These are phyloP conservation scores for Heliconius erato DNA, from an alignment of 2,888 invertebrate genomes.

Conservation along the genomic window DNA sequence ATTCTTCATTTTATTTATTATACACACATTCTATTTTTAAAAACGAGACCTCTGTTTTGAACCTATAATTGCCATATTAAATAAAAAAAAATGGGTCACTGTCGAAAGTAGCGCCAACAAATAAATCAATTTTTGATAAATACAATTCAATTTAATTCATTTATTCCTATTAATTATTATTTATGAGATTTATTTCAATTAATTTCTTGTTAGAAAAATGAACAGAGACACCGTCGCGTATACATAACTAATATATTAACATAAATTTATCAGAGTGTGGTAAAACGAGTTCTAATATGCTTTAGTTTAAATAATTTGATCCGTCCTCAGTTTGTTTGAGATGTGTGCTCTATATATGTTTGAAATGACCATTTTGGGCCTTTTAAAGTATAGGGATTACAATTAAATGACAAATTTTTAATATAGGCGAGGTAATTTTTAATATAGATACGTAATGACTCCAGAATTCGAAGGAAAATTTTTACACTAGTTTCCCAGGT, in stretches of 20 bases:
- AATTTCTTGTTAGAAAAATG: neutral
- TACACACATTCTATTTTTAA: too few species aligned
- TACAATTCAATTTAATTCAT: neutral
- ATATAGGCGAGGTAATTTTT: too few species aligned
- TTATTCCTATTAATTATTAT: neutral
- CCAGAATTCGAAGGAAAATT: too few species aligned
- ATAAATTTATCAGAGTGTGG: slow-evolving; percentile 17
- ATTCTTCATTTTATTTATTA: too few species aligned
- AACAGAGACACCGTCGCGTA: neutral
- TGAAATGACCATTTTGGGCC: neutral
- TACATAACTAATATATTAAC: neutral
- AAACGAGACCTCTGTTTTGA: neutral
- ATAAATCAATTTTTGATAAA: neutral
- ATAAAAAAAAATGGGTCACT: neutral
- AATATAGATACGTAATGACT: too few species aligned
- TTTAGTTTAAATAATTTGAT: neutral
- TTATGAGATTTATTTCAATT: neutral
- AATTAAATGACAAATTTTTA: neutral
- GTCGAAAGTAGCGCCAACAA: neutral
- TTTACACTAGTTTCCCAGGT: too few species aligned
- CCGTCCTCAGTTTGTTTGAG: neutral
- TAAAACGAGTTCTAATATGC: slow-evolving; percentile 2
- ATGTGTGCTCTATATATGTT: neutral
- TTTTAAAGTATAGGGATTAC: neutral
- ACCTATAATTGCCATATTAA: neutral